Evolutionary conservation across 2,888 invertebrate species (phyloP).

Genomic region (Bimastos eiseni): DNA sequence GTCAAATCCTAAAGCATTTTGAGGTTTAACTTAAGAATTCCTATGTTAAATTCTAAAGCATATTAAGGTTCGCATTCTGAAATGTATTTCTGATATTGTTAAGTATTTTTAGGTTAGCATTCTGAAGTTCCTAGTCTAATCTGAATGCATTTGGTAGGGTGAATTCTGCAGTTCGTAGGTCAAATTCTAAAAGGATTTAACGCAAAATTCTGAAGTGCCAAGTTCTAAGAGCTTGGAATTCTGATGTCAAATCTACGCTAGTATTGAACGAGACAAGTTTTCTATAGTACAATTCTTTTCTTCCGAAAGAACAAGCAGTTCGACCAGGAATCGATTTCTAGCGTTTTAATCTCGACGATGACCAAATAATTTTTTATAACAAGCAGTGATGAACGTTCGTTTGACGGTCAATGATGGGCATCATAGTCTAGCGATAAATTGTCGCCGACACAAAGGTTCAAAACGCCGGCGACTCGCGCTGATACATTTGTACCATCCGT

Average conservation of each 20-base stretch:
- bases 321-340: background rate
- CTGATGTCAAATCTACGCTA: too few species aligned
- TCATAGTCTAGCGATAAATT: background rate
- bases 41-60: background rate
- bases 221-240: too few species aligned
- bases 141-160: too few species aligned
- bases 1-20: background rate
- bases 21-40: too few species aligned
- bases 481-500: background rate
- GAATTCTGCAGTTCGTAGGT: background rate
- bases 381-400: background rate
- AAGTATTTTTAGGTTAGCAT: too few species aligned
- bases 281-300: background rate
- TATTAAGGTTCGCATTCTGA: background rate
- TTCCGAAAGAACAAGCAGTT: background rate
- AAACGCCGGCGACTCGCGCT: background rate
- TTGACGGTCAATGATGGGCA: background rate
- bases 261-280: background rate
- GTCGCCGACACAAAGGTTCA: background rate
- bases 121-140: too few species aligned
- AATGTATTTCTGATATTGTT: background rate
- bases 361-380: background rate
- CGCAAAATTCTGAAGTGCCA: too few species aligned
- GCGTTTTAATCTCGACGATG: background rate
- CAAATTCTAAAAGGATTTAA: background rate